A percentile compares a stretch with the other conserved stretches of the same genome.
phyloP scores from a whole-genome alignment of 2,113 vertebrate species.

The Osmerus eperlanus region DNA sequence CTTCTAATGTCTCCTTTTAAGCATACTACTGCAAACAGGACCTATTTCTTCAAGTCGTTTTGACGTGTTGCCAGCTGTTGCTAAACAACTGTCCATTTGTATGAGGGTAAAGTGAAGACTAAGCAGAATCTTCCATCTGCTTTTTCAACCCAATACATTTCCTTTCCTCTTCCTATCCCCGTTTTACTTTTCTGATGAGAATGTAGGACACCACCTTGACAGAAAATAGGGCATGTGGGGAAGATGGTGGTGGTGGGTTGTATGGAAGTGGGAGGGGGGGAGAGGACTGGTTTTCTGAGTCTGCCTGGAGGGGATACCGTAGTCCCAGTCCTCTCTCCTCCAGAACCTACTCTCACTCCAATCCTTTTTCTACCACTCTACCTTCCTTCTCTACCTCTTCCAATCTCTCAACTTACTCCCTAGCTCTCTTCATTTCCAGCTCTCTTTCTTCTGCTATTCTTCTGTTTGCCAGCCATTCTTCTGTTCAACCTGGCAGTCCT shows the following conservation, averaged over 20 bases:
- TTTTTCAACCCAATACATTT: conserved; percentile 12
- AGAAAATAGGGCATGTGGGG: conserved; percentile 69
- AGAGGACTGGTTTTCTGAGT: conserved; percentile 44
- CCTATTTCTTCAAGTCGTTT: background rate
- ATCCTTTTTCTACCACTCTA: conserved; percentile 13
- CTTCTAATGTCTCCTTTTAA: conserved; percentile 1
- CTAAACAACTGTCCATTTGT: background rate
- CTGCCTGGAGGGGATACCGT: conserved; percentile 46
- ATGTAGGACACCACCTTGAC: conserved; percentile 73
- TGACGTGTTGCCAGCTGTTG: conserved; percentile 1
- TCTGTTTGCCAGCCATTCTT: too few relatives aligned
- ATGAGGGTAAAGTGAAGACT: background rate
- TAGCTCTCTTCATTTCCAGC: too few relatives aligned
- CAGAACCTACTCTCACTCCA: conserved; percentile 26
- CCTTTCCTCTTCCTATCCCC: conserved; percentile 18
- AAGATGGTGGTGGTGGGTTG: conserved; percentile 40
- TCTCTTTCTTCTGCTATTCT: too few relatives aligned
- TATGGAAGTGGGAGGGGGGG: conserved; percentile 10
- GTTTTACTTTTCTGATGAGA: conserved; percentile 47
- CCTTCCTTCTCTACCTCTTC: background rate
- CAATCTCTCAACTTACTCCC: conserved; percentile 10
- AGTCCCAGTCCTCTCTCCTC: conserved; percentile 32
- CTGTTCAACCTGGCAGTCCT: too few relatives aligned
- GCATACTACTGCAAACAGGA: background rate
- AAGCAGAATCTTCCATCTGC: conserved; percentile 13